Evolutionary conservation across 2,113 vertebrate genomes (phyloP), one percentile per base, ranked within the genome.

Genomic region (Centropus bengalensis): DNA sequence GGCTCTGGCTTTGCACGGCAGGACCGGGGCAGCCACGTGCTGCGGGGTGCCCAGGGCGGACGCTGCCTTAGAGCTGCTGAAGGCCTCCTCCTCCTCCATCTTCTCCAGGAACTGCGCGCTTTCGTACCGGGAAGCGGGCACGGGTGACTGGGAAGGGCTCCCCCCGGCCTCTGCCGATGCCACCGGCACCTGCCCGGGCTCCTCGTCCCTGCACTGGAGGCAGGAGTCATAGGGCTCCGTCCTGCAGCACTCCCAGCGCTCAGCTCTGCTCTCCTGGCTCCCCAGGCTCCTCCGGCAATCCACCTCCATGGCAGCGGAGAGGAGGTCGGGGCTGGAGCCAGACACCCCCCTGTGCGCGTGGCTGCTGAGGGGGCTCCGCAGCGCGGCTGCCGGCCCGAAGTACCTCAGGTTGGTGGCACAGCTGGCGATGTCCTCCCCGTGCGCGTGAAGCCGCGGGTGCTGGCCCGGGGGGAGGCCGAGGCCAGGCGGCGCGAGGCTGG

Each of bases 321-420:
- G 99, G 97, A 99, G 98, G 92, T 99, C 99, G 0, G 99, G 99
- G 96, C 98, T 98, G 73, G 99, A 98, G 47, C 98, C 98, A 1
- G 99, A 98, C 58, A 99, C 89, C 10, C 97, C 97, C 44, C 98
- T 97, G n/a, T 99, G 99, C 9, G 99, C 98, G 18, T 99, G 99
- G 98, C 98, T 99, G 4, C 99, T 99, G 96, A 99, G 99, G 1
- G 99, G 99, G 97, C 99, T 99, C 40, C 99, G 98, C 79, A 99
- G 98, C 30, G 99, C 98, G 0, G 99, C 99, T 0, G 99, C 99
- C 0, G 99, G 99, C 15, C 99, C 99, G n/a, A 99, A 99, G 95
- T 99, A 99, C 45, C 98, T 97, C 80, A 99, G 96, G 96, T 99
- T 99, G 97, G 99, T 99, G 88, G 99, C 98, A 54, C 99, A 99